A percentile compares a stretch with the other conserved stretches of the same genome.
Evolutionary conservation across 1,140 invertebrate species (phyloP).

Genomic region (Holcopasites calliopsidis): DNA sequence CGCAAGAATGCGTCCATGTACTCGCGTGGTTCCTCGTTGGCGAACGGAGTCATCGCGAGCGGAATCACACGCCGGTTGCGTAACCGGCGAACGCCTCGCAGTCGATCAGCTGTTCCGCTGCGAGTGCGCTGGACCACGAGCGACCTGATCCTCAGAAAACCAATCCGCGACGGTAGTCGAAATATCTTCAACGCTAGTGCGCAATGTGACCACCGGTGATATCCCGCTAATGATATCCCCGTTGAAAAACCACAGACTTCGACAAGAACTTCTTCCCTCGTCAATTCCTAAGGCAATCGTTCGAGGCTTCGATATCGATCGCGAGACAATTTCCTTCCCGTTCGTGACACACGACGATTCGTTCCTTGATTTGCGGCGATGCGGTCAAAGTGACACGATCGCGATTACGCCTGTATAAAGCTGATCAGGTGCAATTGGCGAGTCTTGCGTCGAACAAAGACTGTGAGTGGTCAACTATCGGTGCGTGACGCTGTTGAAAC

Average conservation of each 20-base stretch:
- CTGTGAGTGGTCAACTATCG: conserved; percentile 1
- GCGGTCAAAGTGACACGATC: neutral
- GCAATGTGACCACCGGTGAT: too few relatives aligned
- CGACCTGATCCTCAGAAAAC: too few relatives aligned
- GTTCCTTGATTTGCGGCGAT: neutral
- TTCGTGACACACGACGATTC: neutral
- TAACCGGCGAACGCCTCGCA: neutral
- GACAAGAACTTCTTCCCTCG: neutral
- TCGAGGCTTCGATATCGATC: neutral
- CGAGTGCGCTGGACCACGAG: too few relatives aligned
- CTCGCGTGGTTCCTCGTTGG: conserved; percentile 35
- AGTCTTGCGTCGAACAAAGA: neutral
- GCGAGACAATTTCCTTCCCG: neutral
- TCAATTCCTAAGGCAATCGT: neutral
- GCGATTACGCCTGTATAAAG: too few relatives aligned
- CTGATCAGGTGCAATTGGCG: neutral
- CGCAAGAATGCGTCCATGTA: conserved; percentile 53
- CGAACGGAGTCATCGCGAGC: conserved; percentile 11
- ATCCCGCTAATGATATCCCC: too few relatives aligned
- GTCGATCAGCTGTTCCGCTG: conserved; percentile 5
- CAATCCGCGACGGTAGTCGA: too few relatives aligned
- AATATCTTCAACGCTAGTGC: too few relatives aligned
- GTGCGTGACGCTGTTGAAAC: conserved; percentile 7
- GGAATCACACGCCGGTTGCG: conserved; percentile 18
- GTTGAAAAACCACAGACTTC: too few relatives aligned